phyloP scores from a whole-genome alignment of 2,113 vertebrate species.

The Silurus glanis region DNA sequence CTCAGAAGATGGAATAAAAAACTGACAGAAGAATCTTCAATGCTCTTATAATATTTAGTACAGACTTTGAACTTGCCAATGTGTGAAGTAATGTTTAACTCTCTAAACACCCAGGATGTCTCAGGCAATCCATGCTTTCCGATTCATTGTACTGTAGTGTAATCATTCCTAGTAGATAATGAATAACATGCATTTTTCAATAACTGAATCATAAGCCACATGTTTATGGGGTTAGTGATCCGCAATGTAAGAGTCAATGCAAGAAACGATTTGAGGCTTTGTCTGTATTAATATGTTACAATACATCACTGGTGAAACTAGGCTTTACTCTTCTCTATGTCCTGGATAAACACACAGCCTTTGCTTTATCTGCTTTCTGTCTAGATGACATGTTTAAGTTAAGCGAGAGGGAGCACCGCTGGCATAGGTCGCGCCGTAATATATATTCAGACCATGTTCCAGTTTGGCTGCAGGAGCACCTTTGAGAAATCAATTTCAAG shows the following conservation, averaged over 20 bases:
- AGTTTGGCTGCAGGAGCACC: constrained; percentile 13
- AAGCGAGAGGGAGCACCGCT: background rate
- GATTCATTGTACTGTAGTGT: background rate
- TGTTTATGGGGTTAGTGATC: background rate
- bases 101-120: background rate
- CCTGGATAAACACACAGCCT: background rate
- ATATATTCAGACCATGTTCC: constrained; percentile 29
- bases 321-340: background rate
- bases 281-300: background rate
- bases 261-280: background rate
- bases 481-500: constrained; percentile 36
- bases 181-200: background rate
- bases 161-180: background rate
- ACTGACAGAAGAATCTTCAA: background rate
- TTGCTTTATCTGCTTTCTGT: constrained; percentile 28
- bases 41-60: background rate
- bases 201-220: background rate
- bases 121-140: background rate
- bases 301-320: background rate
- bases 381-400: constrained; percentile 35
- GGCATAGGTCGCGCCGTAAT: background rate
- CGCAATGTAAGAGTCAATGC: background rate
- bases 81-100: background rate
- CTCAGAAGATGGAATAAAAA: background rate
- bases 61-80: background rate